Conservation (phyloP, 2,888 invertebrate genomes). For the Thereva unica region DNA sequence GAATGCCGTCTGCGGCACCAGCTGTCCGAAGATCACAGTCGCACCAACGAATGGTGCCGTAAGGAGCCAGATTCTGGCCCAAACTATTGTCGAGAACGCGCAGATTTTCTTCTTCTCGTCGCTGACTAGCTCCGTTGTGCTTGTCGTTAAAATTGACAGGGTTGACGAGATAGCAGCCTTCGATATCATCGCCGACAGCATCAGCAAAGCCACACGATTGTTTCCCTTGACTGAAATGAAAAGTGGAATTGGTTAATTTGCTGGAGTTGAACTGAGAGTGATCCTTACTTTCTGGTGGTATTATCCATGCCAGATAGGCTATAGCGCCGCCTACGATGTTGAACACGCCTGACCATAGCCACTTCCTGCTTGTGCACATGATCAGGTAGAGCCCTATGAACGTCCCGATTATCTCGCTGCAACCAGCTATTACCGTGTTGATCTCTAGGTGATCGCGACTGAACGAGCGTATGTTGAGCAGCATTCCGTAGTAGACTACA, state of each 20-base stretch:
- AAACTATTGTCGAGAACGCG: constrained; percentile 57
- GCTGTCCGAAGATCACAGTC: constrained; percentile 54
- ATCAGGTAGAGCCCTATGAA: constrained; percentile 56
- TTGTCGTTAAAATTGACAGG: constrained; percentile 57
- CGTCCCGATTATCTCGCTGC: constrained; percentile 56
- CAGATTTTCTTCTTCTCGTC: constrained; percentile 55
- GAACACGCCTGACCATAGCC: constrained; percentile 56
- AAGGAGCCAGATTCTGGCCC: constrained; percentile 58
- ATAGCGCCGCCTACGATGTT: constrained; percentile 55
- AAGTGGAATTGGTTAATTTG: constrained; percentile 11
- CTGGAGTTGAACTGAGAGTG: constrained; percentile 9
- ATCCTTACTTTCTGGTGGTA: constrained; percentile 51
- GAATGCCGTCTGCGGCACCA: constrained; percentile 56
- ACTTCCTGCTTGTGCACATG: constrained; percentile 53
- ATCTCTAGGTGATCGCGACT: constrained; percentile 58
- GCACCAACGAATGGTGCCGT: constrained; percentile 58
- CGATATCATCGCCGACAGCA: constrained; percentile 58
- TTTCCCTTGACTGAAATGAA: constrained; percentile 49
- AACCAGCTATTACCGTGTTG: constrained; percentile 58
- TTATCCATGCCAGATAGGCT: constrained; percentile 56
- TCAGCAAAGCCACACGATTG: constrained; percentile 52
- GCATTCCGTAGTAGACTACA: constrained; percentile 59
- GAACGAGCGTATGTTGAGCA: constrained; percentile 59
- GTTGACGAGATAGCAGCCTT: constrained; percentile 58
- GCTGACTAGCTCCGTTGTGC: constrained; percentile 57